These are phyloP conservation scores for Sorex maritimensis DNA, from an alignment of 2,797 vertebrate genomes.

Conservation along the genomic window DNA sequence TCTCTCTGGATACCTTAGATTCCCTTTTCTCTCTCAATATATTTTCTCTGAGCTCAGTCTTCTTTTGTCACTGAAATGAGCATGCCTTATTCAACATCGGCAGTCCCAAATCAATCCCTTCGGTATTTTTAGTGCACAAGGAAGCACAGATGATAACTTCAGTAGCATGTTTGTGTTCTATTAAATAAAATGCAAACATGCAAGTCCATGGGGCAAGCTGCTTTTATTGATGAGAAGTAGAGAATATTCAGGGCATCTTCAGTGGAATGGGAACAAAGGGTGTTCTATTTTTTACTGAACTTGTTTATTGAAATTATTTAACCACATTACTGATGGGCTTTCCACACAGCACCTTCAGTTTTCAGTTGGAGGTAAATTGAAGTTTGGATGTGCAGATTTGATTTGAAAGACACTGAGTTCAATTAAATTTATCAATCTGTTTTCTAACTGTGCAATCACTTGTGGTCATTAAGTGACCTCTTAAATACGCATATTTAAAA, in stretches of 20 bases:
- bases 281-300: background rate
- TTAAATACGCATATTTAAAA: slow-evolving; percentile 35
- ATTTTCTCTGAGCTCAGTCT: slow-evolving; percentile 11
- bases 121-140: slow-evolving; percentile 44
- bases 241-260: background rate
- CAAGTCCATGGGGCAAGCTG: background rate
- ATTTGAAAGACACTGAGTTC: background rate
- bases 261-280: background rate
- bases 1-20: slow-evolving; percentile 57
- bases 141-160: background rate
- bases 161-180: background rate
- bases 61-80: slow-evolving; percentile 18
- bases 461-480: background rate
- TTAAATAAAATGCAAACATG: background rate
- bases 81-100: background rate
- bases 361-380: background rate
- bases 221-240: background rate
- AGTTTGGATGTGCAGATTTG: slow-evolving; percentile 46
- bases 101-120: slow-evolving; percentile 1
- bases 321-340: background rate
- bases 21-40: slow-evolving; percentile 41
- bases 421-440: background rate
- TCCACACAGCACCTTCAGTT: background rate
- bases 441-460: background rate
- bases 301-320: slow-evolving; percentile 20